These are phyloP conservation scores for Irena cyanogastra DNA, from an alignment of 2,113 vertebrate genomes.

Conservation along the genomic window DNA sequence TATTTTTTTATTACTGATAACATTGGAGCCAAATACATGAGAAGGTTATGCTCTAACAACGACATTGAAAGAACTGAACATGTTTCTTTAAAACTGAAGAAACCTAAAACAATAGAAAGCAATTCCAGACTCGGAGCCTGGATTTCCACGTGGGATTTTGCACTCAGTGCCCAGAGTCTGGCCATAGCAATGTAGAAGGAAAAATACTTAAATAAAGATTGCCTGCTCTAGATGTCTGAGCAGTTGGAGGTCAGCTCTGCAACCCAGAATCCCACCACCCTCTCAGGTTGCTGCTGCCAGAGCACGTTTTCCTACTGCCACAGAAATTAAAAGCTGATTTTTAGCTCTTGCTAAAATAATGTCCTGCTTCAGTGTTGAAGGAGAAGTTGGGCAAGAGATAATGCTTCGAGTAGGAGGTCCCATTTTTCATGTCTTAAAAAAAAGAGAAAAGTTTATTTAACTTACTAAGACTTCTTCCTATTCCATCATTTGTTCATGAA, in stretches of 20 bases:
- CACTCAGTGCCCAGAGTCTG: not conserved
- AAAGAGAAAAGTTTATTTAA: not conserved
- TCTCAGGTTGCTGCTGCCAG: not conserved
- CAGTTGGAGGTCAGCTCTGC: not conserved
- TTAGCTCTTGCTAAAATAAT: not conserved
- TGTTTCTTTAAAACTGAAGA: not conserved
- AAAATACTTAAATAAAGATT: not conserved
- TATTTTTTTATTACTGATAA: not conserved
- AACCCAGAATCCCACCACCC: not conserved
- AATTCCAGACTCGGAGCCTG: not conserved
- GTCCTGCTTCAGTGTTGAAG: not conserved
- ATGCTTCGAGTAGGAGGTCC: not conserved
- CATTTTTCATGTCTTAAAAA: not conserved
- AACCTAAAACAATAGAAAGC: not conserved
- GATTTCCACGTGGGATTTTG: not conserved
- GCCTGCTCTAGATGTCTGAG: not conserved
- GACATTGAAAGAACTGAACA: not conserved
- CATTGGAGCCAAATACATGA: not conserved
- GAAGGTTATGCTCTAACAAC: not conserved
- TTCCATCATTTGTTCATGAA: not conserved
- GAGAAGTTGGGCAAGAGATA: not conserved
- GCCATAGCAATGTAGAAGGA: not conserved
- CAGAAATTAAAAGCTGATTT: not conserved
- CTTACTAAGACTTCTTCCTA: not conserved
- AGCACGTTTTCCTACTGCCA: not conserved